phyloP scores from a whole-genome alignment of 1,140 invertebrate species.

The Drosophila rhopaloa region DNA sequence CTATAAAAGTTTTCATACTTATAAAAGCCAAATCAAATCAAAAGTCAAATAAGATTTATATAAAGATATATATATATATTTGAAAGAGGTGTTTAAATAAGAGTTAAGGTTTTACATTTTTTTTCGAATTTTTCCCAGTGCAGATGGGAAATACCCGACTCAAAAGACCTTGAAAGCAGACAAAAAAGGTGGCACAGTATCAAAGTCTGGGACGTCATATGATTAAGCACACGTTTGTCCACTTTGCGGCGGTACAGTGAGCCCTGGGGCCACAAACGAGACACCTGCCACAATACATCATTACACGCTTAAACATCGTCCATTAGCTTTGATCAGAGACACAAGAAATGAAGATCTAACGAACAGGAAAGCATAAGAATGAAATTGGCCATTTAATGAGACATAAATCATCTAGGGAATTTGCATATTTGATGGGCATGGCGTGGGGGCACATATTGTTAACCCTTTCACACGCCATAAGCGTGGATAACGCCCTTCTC shows the following conservation, averaged over 20 bases:
- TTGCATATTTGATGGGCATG: conserved; percentile 19
- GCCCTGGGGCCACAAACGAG: conserved; percentile 25
- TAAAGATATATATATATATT: too few relatives aligned
- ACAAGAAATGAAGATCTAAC: conserved; percentile 38
- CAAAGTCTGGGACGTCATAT: conserved; percentile 12
- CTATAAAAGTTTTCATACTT: not conserved
- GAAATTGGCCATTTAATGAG: conserved; percentile 35
- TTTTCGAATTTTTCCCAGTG: not conserved
- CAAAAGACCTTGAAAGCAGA: conserved; percentile 35
- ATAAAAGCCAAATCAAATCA: not conserved
- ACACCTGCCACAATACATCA: conserved; percentile 31
- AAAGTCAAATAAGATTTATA: too few relatives aligned
- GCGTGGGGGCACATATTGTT: too few relatives aligned
- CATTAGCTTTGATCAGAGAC: conserved; percentile 29
- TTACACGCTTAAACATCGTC: conserved; percentile 26
- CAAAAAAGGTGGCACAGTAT: conserved; percentile 19
- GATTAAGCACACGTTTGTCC: conserved; percentile 49
- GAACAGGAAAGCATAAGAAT: conserved; percentile 22
- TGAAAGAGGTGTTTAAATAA: too few relatives aligned
- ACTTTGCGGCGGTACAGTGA: conserved; percentile 39
- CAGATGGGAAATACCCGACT: conserved; percentile 10
- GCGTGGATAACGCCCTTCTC: conserved; percentile 3
- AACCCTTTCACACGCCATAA: conserved; percentile 12
- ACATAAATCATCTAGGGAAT: conserved; percentile 38
- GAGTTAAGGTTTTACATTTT: not conserved